Percentiles rank a stretch among this genome's conserved stretches.
Evolutionary conservation across 2,797 vertebrate genomes (phyloP).

Genomic region (Sebastes diaconus): DNA sequence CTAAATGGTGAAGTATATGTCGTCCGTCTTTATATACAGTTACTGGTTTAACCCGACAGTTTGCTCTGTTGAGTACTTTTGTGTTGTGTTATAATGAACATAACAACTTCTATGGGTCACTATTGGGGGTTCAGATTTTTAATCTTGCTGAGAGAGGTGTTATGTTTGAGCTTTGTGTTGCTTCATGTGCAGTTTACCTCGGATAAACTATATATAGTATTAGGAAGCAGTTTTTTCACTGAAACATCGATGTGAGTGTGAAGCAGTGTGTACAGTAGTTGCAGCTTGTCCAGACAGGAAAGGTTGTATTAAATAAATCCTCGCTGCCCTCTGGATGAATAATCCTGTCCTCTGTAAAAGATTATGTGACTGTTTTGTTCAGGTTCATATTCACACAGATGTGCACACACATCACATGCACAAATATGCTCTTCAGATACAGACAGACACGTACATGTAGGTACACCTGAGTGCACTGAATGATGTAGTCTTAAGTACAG

Average conservation of each 20-base stretch:
- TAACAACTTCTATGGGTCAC: too few species aligned
- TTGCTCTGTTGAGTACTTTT: too few species aligned
- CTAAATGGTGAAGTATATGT: not conserved
- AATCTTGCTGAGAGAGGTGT: too few species aligned
- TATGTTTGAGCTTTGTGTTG: rapidly evolving
- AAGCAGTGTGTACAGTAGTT: too few species aligned
- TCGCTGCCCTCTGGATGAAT: slow-evolving; percentile 29
- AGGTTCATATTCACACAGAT: slow-evolving; percentile 41
- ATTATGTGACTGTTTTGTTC: slow-evolving; percentile 46
- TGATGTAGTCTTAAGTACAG: not conserved
- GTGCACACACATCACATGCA: not conserved
- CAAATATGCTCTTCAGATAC: not conserved
- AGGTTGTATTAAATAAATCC: slow-evolving; percentile 39
- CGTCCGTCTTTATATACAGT: too few species aligned
- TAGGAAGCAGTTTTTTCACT: too few species aligned
- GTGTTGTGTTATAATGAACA: too few species aligned
- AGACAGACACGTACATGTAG: not conserved
- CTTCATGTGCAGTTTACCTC: too few species aligned
- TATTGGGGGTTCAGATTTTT: too few species aligned
- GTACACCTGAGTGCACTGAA: not conserved
- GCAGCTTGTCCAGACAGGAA: slow-evolving; percentile 18
- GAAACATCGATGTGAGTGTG: too few species aligned
- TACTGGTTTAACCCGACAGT: too few species aligned
- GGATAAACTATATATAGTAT: too few species aligned
- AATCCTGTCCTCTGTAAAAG: slow-evolving; percentile 45